Conservation (phyloP, 2,888 invertebrate species). For the Cryptus armator region DNA sequence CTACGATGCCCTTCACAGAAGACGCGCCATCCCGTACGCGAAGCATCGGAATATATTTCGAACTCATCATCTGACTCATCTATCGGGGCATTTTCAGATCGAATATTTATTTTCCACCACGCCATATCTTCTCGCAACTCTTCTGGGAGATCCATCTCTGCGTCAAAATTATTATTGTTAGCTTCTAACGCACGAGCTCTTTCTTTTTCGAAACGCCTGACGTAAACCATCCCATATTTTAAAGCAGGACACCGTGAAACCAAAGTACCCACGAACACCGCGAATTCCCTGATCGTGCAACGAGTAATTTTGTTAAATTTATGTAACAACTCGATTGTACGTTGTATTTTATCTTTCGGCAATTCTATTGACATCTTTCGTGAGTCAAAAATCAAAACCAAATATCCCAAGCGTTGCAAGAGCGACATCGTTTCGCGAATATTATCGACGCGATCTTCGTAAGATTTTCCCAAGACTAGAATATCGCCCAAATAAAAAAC, state of each 20-base stretch:
- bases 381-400: not conserved
- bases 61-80: not conserved
- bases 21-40: not conserved
- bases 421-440: not conserved
- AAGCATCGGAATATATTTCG: not conserved
- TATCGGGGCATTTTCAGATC: too few relatives aligned
- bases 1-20: not conserved
- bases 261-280: not conserved
- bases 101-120: too few relatives aligned
- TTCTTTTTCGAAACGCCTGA: not conserved
- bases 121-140: not conserved
- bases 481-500: slow-evolving; percentile 4
- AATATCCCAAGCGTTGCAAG: not conserved
- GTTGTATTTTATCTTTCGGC: not conserved
- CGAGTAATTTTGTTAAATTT: not conserved
- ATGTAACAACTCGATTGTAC: not conserved
- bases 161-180: not conserved
- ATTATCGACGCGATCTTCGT: slow-evolving; percentile 9
- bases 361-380: not conserved
- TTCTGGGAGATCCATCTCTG: not conserved
- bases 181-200: not conserved
- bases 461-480: slow-evolving; percentile 1
- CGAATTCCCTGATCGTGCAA: not conserved
- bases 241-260: not conserved
- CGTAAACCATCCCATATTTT: not conserved